These are phyloP conservation scores for Pristionchus mayeri DNA, from an alignment of 2,888 invertebrate genomes.

Conservation along the genomic window DNA sequence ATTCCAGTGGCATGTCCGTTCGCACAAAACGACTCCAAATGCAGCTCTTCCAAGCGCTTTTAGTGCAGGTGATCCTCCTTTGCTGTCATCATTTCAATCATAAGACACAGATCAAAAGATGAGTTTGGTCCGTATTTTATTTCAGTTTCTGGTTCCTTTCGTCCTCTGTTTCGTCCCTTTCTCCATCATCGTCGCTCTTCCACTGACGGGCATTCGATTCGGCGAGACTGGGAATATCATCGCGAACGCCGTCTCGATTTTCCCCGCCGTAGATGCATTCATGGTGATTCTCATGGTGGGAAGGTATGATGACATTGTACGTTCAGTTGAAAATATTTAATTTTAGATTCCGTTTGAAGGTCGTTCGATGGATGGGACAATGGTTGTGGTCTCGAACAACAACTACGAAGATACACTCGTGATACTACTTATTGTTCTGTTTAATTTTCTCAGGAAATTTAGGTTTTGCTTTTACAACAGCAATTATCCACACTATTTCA, in stretches of 20 bases:
- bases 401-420: too few species aligned
- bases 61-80: not conserved
- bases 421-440: too few species aligned
- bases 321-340: too few species aligned
- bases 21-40: not conserved
- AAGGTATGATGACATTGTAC: not conserved
- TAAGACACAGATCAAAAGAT: not conserved
- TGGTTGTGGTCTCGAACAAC: too few species aligned
- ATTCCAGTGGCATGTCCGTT: not conserved
- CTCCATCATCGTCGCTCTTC: not conserved
- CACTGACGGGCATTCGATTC: not conserved
- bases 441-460: too few species aligned
- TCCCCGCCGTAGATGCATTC: not conserved
- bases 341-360: too few species aligned
- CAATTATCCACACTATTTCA: too few species aligned
- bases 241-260: not conserved
- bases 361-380: too few species aligned
- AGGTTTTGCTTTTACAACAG: too few species aligned
- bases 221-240: not conserved
- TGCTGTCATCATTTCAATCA: too few species aligned
- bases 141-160: slow-evolving; percentile 5
- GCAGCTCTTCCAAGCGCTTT: not conserved
- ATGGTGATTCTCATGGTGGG: not conserved
- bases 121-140: not conserved
- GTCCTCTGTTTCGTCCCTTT: not conserved